These are phyloP conservation scores for Lepidothrix coronata DNA, from an alignment of 2,113 vertebrate genomes.

Conservation along the genomic window DNA sequence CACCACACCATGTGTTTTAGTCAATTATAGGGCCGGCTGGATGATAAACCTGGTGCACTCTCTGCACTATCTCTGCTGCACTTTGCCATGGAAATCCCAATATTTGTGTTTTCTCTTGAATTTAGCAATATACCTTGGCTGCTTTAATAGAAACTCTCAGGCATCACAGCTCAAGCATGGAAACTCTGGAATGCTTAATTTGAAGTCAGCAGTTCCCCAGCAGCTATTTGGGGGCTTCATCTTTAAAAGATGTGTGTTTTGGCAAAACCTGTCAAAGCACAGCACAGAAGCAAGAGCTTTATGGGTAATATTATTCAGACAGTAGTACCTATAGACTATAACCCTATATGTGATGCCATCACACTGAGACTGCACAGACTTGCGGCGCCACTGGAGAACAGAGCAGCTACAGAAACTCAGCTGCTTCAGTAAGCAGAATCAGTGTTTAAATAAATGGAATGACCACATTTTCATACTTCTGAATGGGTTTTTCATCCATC, in stretches of 20 bases:
- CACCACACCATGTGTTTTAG: background rate
- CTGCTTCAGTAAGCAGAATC: background rate
- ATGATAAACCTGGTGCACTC: background rate
- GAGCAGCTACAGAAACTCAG: background rate
- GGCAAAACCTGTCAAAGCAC: background rate
- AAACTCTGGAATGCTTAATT: background rate
- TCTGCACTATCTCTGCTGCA: background rate
- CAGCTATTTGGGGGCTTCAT: background rate
- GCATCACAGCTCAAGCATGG: background rate
- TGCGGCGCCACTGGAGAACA: accelerated
- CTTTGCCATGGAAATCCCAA: background rate
- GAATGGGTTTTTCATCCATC: background rate
- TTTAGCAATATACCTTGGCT: background rate
- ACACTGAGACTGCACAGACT: background rate
- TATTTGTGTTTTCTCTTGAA: background rate
- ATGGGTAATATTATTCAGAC: background rate
- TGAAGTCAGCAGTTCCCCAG: background rate
- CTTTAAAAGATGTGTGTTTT: background rate
- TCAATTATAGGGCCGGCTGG: background rate
- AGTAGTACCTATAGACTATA: background rate
- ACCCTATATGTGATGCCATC: background rate
- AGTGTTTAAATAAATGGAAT: background rate
- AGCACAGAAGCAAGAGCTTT: background rate
- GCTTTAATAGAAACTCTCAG: background rate
- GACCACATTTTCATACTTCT: background rate